Evolutionary conservation across 2,888 invertebrate species (phyloP).

Genomic region (Rhodophaea formosa): DNA sequence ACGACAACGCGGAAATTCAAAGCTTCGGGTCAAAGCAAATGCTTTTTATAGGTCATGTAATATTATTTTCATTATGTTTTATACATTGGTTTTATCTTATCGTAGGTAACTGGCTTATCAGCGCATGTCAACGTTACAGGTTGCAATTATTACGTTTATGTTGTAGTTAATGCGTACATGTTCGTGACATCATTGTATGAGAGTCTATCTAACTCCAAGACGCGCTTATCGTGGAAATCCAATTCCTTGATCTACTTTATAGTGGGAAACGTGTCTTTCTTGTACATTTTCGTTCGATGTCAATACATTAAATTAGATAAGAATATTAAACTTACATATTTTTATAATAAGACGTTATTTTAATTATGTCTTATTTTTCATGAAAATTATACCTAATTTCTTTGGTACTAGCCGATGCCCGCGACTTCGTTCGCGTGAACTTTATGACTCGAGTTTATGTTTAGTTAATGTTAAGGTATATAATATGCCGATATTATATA

Average conservation of each 20-base stretch:
- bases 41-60: slow-evolving; percentile 8
- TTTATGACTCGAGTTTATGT: too few species aligned
- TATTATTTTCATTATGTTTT: not conserved
- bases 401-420: too few species aligned
- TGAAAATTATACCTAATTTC: too few species aligned
- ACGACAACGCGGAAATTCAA: not conserved
- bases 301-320: not conserved
- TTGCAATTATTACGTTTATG: slow-evolving; percentile 17
- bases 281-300: not conserved
- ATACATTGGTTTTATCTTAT: slow-evolving; percentile 19
- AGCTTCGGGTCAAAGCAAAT: not conserved
- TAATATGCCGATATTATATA: too few species aligned
- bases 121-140: slow-evolving; percentile 13
- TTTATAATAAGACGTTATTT: too few species aligned
- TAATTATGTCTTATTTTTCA: too few species aligned
- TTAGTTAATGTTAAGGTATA: too few species aligned
- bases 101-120: slow-evolving; percentile 16
- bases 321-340: too few species aligned
- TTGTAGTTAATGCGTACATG: not conserved
- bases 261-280: not conserved
- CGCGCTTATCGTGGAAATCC: not conserved
- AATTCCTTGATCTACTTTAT: not conserved
- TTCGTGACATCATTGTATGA: slow-evolving; percentile 7
- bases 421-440: too few species aligned
- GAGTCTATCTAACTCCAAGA: not conserved